Base-by-base conservation (phyloP, 2,888 invertebrate species). In the Hemaris fuciformis region DNA sequence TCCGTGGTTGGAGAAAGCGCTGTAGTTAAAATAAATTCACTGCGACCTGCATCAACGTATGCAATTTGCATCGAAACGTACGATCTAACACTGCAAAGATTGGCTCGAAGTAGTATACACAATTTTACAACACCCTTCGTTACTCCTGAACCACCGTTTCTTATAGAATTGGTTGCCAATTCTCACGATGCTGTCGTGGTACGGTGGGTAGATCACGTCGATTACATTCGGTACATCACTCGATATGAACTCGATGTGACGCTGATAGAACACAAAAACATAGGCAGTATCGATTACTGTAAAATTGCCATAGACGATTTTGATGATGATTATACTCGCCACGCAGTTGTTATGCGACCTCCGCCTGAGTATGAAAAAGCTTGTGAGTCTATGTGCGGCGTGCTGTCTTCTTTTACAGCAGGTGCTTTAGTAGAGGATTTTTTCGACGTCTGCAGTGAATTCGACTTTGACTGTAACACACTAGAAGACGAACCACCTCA, bases 141-240 rank as follows among this genome's bases (percentile, higher is more conserved):
- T 10, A 83, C 80, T 70, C 91, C 91, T 2, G 81, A 86, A 68
- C 89, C 91, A 18, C 88, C 92, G 1, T 91, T 91, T 65, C 84
- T 92, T 23, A 69, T 75, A 13, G 87, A 91, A 66, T 66, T 91
- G 31, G 84, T 83, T 1, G 89, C 92, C 5, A 72, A 72, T 20
- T 79, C 79, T 6, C 75, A 83, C 10, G 76, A 83, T 23, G 62
- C 73, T 1, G 80, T 86, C 2, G 83, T 84, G 6, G 65, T 91
- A 15, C 78, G 76, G 34, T 92, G 92, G 92, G 83, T 88, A 1
- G 82, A 91, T 64, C 91, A 91, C 66, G 76, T 77, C 66, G 80
- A 90, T 64, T 91, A 88, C 66, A 64, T 66, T 23, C 68, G 69
- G 15, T 79, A 85, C 62, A 86, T 91, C 15, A 74, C 79, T 31